Conservation (phyloP, 2,888 invertebrate species). For the Ethmia dodecea region DNA sequence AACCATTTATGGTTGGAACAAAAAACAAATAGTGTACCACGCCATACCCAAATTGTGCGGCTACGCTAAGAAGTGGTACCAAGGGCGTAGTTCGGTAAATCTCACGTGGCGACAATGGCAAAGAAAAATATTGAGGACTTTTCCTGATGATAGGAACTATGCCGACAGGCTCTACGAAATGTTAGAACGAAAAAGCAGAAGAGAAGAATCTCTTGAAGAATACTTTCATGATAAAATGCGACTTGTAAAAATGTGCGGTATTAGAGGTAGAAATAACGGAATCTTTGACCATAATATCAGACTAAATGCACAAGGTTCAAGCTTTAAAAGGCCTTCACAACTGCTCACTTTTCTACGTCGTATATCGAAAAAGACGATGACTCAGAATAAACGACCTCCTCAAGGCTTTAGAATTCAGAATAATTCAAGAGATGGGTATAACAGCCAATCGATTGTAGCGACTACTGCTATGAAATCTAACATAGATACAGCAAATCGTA, state of each 20-base stretch:
- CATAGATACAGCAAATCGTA: too few relatives aligned
- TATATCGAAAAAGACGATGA: conserved; percentile 1
- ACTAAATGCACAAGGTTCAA: conserved; percentile 9
- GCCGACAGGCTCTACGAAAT: conserved; percentile 17
- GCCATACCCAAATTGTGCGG: conserved; percentile 22
- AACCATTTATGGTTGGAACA: conserved; percentile 17
- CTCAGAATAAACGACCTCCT: neutral
- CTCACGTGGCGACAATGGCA: conserved; percentile 21
- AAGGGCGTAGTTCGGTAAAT: conserved; percentile 13
- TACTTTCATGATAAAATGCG: conserved; percentile 15
- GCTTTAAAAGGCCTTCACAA: conserved; percentile 3
- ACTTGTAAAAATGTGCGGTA: conserved; percentile 13
- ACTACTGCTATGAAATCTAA: too few relatives aligned
- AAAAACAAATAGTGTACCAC: conserved; percentile 15
- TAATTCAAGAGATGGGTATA: neutral
- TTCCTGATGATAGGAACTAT: conserved; percentile 20
- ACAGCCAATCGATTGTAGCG: neutral
- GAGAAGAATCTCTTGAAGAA: conserved; percentile 18
- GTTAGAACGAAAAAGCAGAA: conserved; percentile 14
- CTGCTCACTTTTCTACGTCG: conserved; percentile 8
- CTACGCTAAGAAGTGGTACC: conserved; percentile 20
- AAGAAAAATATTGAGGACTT: conserved; percentile 15
- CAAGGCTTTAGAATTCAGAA: neutral
- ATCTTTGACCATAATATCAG: conserved; percentile 11
- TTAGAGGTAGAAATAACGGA: conserved; percentile 12